A percentile compares a stretch with the other conserved stretches of the same genome.
Conservation (phyloP, 2,888 invertebrate species). For the Hemicrepidius hirtus region DNA sequence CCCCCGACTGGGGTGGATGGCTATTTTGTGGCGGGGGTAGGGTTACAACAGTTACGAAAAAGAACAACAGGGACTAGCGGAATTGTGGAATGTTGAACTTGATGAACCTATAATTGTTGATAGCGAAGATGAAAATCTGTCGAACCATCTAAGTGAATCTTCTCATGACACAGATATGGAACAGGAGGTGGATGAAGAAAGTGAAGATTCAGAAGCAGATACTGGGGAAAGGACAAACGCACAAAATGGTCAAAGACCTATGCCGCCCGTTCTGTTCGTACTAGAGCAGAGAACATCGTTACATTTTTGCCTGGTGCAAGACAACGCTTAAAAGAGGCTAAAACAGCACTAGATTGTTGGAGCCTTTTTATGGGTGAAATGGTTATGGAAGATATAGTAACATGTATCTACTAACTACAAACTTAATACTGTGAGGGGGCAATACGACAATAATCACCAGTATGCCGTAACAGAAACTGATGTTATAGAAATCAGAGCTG, state of each 20-base stretch:
- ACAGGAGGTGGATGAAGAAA: neutral
- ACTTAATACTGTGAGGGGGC: neutral
- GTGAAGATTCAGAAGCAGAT: neutral
- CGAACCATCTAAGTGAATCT: neutral
- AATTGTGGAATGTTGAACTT: neutral
- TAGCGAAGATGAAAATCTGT: neutral
- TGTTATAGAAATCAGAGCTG: neutral
- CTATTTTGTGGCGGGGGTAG: too few relatives aligned
- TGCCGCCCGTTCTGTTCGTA: neutral
- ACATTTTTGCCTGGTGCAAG: neutral
- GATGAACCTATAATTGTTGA: neutral
- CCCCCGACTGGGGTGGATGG: too few relatives aligned
- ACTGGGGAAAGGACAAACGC: neutral
- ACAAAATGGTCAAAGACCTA: neutral
- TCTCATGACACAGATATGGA: neutral
- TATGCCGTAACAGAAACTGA: neutral
- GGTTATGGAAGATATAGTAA: neutral
- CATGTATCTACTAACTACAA: neutral
- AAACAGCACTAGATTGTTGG: neutral
- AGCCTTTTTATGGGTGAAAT: neutral
- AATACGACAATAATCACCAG: neutral
- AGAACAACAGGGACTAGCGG: slow-evolving; percentile 3
- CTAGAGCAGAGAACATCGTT: neutral
- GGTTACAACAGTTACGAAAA: too few relatives aligned
- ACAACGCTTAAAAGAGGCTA: neutral